A percentile compares a stretch with the other conserved stretches of the same genome.
Conservation (phyloP, 2,113 vertebrate species). For the Rhombomys opimus region DNA sequence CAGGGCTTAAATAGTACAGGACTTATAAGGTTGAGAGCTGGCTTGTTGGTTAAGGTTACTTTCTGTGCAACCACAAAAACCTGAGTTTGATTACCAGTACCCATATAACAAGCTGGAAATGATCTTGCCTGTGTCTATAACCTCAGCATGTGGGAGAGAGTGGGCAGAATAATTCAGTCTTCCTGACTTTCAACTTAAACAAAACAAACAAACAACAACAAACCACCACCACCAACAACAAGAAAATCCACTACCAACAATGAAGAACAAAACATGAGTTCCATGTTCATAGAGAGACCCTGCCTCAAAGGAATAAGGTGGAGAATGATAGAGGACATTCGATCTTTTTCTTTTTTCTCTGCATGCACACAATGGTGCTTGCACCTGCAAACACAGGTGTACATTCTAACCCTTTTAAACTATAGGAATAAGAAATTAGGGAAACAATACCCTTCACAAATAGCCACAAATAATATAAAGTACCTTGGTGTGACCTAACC, state of each 20-base stretch:
- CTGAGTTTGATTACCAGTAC: background rate
- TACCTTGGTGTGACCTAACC: too few relatives aligned
- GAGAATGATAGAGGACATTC: too few relatives aligned
- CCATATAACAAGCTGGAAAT: background rate
- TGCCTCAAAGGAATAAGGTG: background rate
- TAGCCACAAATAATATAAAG: too few relatives aligned
- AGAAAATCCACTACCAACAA: background rate
- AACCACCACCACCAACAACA: too few relatives aligned
- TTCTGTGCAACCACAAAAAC: background rate
- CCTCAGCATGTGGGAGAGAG: background rate
- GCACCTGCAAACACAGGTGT: background rate
- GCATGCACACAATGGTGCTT: background rate
- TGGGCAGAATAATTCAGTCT: background rate
- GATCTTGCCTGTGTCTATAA: background rate
- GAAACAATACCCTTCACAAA: too few relatives aligned
- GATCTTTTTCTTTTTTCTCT: background rate
- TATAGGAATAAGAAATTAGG: too few relatives aligned
- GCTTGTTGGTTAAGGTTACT: background rate
- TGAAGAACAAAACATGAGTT: background rate
- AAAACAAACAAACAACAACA: background rate
- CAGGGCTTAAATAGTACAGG: background rate
- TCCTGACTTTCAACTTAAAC: background rate
- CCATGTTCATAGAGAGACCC: background rate
- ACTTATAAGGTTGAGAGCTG: background rate
- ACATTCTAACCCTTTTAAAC: background rate